phyloP scores from a whole-genome alignment of 2,888 invertebrate genomes.

The Volucella inflata region DNA sequence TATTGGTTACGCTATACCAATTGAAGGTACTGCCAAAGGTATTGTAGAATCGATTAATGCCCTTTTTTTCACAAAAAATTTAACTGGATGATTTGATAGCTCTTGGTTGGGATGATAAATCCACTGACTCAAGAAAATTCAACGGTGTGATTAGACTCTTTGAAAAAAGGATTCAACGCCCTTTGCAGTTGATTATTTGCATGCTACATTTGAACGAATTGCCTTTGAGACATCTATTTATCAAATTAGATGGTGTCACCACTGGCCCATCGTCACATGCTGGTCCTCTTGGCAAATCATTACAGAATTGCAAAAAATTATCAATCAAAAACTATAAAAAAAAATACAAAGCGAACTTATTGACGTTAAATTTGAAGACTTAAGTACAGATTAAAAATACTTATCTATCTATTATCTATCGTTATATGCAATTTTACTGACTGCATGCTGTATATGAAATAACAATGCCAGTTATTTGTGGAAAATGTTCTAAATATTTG shows the following conservation, averaged over 20 bases:
- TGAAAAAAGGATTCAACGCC: constrained; percentile 14
- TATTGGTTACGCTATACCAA: not conserved
- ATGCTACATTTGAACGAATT: constrained; percentile 34
- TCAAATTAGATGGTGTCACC: no score
- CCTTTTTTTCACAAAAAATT: constrained; percentile 11
- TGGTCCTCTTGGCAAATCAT: constrained; percentile 18
- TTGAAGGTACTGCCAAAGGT: constrained; percentile 11
- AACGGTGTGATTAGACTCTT: constrained; percentile 35
- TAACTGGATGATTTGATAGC: constrained; percentile 13
- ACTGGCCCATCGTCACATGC: constrained; percentile 15
- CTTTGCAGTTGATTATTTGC: constrained; percentile 41
- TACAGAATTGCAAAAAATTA: not conserved
- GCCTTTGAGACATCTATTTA: no score
- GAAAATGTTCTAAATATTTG: no score
- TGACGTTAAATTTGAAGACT: no score
- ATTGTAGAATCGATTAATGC: constrained; percentile 6
- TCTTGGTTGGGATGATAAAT: constrained; percentile 31
- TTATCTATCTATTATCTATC: no score
- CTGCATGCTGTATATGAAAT: no score
- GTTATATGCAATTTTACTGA: no score
- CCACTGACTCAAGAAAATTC: constrained; percentile 29
- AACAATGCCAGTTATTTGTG: no score
- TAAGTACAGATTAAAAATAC: no score
- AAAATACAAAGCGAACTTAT: no score
- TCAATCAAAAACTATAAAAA: not conserved